Evolutionary conservation across 1,140 invertebrate species (phyloP), one percentile per base, ranked within the genome.

Genomic region (Eupeodes corollae): DNA sequence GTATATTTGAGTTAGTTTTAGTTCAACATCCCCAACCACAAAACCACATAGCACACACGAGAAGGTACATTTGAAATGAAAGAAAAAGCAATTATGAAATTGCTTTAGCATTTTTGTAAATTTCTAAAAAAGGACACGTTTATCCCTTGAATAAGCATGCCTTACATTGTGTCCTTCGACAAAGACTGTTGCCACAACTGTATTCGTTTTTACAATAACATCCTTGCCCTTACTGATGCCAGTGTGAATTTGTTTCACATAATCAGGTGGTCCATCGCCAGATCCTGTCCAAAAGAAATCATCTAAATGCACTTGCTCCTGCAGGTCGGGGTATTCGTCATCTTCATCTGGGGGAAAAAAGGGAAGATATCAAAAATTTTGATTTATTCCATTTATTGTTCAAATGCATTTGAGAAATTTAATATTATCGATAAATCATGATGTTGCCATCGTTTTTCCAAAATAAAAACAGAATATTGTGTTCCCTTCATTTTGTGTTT

Each of bases 251-350:
- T 68, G 66, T 47, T 62, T 64, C 1, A 67, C 39, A 16, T 62
- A 66, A 21, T 69, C 66, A 34, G 70, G 73, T 0, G 76, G 72
- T 3, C 83, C 84, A 57, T 88, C 86, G 2, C 87, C 86, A 0
- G 82, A 83, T 1, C 85, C 86, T 0, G 83, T 87, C 86, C 86
- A 89, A 58, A 89, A 84, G 63, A 88, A 89, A 62, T 88, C 84
- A 56, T 88, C 85, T 45, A 88, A 70, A 50, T 71, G 78, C 52
- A 78, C 81, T 58, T 70, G 77, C 48, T 75, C 73, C 26, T 76
- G 71, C 16, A 74, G 67, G 42, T 76, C 65, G 46, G 75, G 71
- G 51, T 68, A 56, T 44, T 60, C 54, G 39, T 63, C 58, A 35
- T 59, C 59, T 8, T 58, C 58, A 51, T 63, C 64, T 59, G 51